Conservation (phyloP, 2,113 vertebrate genomes). For the Jaculus jaculus region DNA sequence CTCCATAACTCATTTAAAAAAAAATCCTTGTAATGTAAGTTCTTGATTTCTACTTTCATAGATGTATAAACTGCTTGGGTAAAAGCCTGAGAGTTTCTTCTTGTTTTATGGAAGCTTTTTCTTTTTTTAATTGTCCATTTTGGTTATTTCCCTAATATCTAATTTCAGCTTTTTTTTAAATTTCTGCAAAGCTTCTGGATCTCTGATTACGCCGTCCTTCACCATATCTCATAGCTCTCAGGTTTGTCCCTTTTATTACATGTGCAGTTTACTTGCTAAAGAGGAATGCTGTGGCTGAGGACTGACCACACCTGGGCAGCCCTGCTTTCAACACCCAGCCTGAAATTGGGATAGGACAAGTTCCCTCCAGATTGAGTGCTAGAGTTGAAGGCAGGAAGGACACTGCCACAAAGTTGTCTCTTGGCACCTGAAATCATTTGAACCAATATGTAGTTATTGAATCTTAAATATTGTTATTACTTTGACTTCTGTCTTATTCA, state of each 20-base stretch:
- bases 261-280: constrained; percentile 53
- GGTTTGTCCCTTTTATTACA: constrained; percentile 91
- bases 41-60: background rate
- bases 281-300: background rate
- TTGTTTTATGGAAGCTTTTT: no score
- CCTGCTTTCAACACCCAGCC: background rate
- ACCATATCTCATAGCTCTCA: constrained; percentile 93
- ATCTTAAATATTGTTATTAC: background rate
- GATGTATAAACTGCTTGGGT: background rate
- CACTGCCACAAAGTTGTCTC: background rate
- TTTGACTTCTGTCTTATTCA: background rate
- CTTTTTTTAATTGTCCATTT: no score
- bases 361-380: background rate
- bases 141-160: background rate
- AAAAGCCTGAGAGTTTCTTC: background rate
- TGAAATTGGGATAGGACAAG: background rate
- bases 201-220: constrained; percentile 94
- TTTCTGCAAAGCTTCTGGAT: constrained; percentile 92
- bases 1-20: no score
- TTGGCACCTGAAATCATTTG: background rate
- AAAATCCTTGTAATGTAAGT: background rate
- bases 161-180: constrained; percentile 93
- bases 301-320: background rate
- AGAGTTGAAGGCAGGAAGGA: background rate
- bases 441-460: background rate